Evolutionary conservation across 2,888 invertebrate species (phyloP), one percentile per base, ranked within the genome.

Genomic region (Sialis lutaria): DNA sequence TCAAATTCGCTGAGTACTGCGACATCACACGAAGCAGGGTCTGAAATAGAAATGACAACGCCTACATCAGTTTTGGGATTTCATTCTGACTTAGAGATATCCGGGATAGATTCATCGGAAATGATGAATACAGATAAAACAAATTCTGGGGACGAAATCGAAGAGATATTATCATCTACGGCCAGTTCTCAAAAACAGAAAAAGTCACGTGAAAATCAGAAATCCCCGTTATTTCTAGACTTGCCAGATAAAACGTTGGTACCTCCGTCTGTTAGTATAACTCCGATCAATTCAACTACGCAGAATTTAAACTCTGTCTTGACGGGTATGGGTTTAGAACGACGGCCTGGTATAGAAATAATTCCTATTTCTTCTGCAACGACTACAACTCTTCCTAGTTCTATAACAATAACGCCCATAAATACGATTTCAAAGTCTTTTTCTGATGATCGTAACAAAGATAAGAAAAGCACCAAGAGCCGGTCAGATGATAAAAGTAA

Each of bases 401-500:
- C 88, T 1, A 86, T 89, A 49, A 89, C 89, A 1, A 89, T 90
- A 48, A 90, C 89, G 0, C 85, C 89, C 4, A 87, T 89, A 39
- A 72, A 77, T 1, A 68, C 71, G 2, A 67, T 73, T 6, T 76
- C 75, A 60, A 62, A 68, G 48, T 53, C 51, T 10, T 48, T 54
- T 47, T 57, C 51, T 3, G 57, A 63, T 48, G 59, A 68, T 58
- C 53, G 63, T 57, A 50, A 60, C 59, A 62, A 65, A 42, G 68
- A 70, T 45, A 62, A 68, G 45, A 70, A 71, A 53, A 68, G 65
- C 49, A 60, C 60, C 55, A 67, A 59, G 59, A 67, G 55, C 50
- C 57, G 55, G 48, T 59, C 60, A 48, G 57, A 65, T 33, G 67
- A 69, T 42, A 72, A 72, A 54, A 63, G 58, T 33, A 66, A 69